Evolutionary conservation across 2,113 vertebrate genomes (phyloP).

Genomic region (Morphnarchus princeps): DNA sequence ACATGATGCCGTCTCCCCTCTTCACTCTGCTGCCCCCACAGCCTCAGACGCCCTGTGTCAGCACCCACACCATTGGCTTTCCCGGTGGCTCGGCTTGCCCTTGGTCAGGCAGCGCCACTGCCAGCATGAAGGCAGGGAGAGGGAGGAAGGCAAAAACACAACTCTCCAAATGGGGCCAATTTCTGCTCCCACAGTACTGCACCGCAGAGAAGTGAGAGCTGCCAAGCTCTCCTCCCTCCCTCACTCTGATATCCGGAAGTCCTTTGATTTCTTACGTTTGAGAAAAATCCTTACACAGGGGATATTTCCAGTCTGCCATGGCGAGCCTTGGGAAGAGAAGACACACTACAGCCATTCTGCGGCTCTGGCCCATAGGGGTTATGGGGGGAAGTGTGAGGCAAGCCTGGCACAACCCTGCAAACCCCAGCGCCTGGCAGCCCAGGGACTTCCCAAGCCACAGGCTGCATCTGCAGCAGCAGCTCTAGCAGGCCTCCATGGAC

Average conservation of each 20-base stretch:
- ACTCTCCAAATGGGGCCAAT: not conserved
- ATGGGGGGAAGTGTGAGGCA: accelerated
- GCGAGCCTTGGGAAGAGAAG: not conserved
- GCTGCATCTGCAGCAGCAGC: not conserved
- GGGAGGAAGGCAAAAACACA: not conserved
- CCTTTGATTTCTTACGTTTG: not conserved
- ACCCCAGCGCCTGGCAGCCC: not conserved
- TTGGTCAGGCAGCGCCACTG: not conserved
- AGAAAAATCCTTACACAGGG: not conserved
- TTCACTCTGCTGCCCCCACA: not conserved
- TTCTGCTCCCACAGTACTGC: not conserved
- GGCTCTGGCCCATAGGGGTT: not conserved
- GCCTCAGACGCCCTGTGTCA: accelerated
- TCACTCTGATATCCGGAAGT: not conserved
- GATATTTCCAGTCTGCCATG: not conserved
- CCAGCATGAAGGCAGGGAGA: not conserved
- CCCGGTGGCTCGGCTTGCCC: not conserved
- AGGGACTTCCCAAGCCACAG: not conserved
- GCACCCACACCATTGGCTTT: not conserved
- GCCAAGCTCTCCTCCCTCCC: not conserved
- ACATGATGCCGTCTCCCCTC: not conserved
- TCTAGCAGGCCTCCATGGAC: not conserved
- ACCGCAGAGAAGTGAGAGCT: not conserved
- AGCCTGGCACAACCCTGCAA: not conserved
- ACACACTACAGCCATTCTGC: not conserved